Conservation (phyloP, 2,888 invertebrate genomes). For the Merodon equestris region DNA sequence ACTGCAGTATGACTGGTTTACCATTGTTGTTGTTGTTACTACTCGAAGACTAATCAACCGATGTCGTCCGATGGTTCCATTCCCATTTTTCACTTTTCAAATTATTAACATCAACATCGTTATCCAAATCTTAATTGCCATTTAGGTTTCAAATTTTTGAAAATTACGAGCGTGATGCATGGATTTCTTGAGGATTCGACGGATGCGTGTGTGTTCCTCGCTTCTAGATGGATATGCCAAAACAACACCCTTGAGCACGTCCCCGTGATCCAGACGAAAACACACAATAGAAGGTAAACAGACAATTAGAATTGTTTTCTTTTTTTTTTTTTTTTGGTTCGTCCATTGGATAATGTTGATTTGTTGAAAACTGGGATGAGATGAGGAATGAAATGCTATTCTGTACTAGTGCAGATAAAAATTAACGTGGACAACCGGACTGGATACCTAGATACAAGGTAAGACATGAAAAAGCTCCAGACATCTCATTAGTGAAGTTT, state of each 20-base stretch:
- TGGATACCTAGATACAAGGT: conserved; percentile 43
- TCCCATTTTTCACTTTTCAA: neutral
- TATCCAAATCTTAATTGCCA: conserved; percentile 39
- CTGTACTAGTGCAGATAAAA: conserved; percentile 17
- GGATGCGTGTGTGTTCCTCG: conserved; percentile 32
- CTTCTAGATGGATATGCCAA: conserved; percentile 23
- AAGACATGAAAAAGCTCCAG: conserved; percentile 19
- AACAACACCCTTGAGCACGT: conserved; percentile 62
- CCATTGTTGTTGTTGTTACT: neutral
- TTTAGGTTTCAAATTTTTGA: conserved; percentile 52
- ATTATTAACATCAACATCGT: conserved; percentile 5
- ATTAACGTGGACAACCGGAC: conserved; percentile 20
- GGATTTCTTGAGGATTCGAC: conserved; percentile 31
- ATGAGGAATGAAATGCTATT: no score
- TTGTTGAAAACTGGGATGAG: no score
- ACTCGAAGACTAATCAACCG: conserved; percentile 28
- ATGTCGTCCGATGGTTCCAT: conserved; percentile 6
- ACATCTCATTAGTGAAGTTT: conserved; percentile 64
- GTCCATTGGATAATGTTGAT: neutral
- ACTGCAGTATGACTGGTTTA: conserved; percentile 38
- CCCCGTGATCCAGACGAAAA: conserved; percentile 7
- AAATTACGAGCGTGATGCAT: conserved; percentile 46
- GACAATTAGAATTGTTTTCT: conserved; percentile 48
- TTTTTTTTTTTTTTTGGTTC: conserved; percentile 2
- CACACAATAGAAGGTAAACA: conserved; percentile 33